Evolutionary conservation across 1,140 invertebrate genomes (phyloP), one percentile per base, ranked within the genome.

Genomic region (Zaprionus ghesquierei): DNA sequence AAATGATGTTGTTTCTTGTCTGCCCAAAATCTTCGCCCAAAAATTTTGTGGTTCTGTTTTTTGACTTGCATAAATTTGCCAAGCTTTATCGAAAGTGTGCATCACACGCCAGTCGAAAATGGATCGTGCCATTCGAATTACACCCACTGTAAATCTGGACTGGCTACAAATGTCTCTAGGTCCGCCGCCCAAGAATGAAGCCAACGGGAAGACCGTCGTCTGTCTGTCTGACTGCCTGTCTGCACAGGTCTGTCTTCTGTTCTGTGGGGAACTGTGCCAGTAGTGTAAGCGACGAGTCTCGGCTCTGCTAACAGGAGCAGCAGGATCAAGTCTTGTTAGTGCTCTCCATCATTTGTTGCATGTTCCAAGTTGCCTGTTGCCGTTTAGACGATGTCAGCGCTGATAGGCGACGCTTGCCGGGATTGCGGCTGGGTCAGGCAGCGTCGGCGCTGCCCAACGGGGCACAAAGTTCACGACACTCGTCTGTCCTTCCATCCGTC

Each of bases 61-160:
- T 41, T 27, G 35, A 76, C 54, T 85, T 84, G 81, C 77, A 84
- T 84, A 84, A 84, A 84, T 85, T 84, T 85, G 25, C 54, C 46
- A 71, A 77, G 69, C 77, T 50, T 82, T 87, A 89, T 87, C 82
- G 84, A 87, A 89, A 82, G 84, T 87, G 84, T 89, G 82, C 82
- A 87, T 87, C 82, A 77, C 71, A 68, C 54, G 53, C 72, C 79
- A 65, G 76, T 58, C 74, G 71, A 22, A 87, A 87, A 69, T 70
- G 59, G 82, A 71, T 89, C 50, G 71, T 59, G 31, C 49, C 49
- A 38, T 29, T 69, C 41, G 22, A 35, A 44, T n/a, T 59, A 64
- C 72, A 69, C 44, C 59, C 72, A 69, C 54, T 20, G 55, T 41
- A 62, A 55, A 54, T 62, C 49, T 69, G n/a, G 62, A 55, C 29